phyloP scores from a whole-genome alignment of 2,888 invertebrate genomes.

The Junonia oenone region DNA sequence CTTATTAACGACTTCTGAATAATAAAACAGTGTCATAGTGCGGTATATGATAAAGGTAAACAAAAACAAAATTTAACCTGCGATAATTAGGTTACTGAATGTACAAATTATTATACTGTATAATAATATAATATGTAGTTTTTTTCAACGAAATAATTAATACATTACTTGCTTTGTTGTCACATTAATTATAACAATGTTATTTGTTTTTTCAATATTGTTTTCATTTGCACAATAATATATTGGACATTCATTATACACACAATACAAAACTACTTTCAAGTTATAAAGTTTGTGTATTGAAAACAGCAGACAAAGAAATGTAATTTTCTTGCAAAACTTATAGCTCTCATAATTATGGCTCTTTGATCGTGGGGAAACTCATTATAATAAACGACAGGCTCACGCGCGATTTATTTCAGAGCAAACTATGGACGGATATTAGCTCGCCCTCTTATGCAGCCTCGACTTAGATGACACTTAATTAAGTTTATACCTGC shows the following conservation, averaged over 20 bases:
- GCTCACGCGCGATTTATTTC: background rate
- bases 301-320: too few species aligned
- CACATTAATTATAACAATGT: too few species aligned
- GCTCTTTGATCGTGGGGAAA: background rate
- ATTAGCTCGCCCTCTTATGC: background rate
- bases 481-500: background rate
- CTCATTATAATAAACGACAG: constrained; percentile 1
- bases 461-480: background rate
- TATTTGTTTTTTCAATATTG: too few species aligned
- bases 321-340: too few species aligned
- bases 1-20: background rate
- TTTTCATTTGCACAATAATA: too few species aligned
- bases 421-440: background rate
- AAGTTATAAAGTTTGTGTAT: too few species aligned
- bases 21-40: background rate
- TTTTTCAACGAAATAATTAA: background rate
- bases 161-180: background rate
- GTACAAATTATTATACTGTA: background rate
- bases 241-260: too few species aligned
- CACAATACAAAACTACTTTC: too few species aligned
- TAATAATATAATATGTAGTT: background rate
- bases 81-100: background rate
- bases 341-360: too few species aligned
- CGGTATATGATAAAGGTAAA: background rate
- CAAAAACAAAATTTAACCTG: background rate